Percentiles rank a stretch among this genome's conserved stretches.
phyloP scores from a whole-genome alignment of 2,888 invertebrate genomes.

The Axea sp. region DNA sequence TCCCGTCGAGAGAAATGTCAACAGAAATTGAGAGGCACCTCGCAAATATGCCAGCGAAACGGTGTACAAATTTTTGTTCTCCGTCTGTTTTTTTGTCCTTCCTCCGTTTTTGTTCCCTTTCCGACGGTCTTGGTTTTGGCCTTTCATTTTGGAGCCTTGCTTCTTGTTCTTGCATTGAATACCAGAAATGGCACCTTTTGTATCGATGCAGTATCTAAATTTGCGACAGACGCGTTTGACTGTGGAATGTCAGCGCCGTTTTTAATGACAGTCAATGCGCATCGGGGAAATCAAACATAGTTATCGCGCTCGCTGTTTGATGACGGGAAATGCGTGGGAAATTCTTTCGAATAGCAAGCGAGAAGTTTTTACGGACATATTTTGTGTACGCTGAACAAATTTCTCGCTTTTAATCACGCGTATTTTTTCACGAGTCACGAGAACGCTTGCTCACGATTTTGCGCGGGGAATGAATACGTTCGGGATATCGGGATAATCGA shows the following conservation, averaged over 20 bases:
- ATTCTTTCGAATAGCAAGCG: too few species aligned
- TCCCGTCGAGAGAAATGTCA: slow-evolving; percentile 46
- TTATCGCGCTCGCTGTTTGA: slow-evolving; percentile 30
- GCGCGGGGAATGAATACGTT: too few species aligned
- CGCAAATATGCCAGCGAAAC: slow-evolving; percentile 17
- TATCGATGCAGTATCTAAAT: slow-evolving; percentile 35
- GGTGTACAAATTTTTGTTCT: slow-evolving; percentile 7
- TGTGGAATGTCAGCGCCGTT: background rate
- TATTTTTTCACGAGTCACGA: too few species aligned
- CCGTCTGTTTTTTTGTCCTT: background rate
- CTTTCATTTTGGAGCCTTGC: background rate
- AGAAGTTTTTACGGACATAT: too few species aligned
- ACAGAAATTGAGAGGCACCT: slow-evolving; percentile 47
- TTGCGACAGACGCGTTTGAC: slow-evolving; percentile 36
- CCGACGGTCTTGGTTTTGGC: too few species aligned
- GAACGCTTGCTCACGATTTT: too few species aligned
- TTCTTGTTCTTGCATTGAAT: slow-evolving; percentile 12
- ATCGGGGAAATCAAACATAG: slow-evolving; percentile 3
- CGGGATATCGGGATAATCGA: too few species aligned
- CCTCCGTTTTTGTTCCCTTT: background rate
- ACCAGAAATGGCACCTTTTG: slow-evolving; percentile 31
- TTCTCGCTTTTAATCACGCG: too few species aligned
- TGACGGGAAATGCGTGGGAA: too few species aligned
- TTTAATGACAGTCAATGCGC: slow-evolving; percentile 43
- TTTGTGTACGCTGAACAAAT: too few species aligned